These are phyloP conservation scores for Macrosiphum euphorbiae DNA, from an alignment of 2,888 invertebrate species.

Conservation along the genomic window DNA sequence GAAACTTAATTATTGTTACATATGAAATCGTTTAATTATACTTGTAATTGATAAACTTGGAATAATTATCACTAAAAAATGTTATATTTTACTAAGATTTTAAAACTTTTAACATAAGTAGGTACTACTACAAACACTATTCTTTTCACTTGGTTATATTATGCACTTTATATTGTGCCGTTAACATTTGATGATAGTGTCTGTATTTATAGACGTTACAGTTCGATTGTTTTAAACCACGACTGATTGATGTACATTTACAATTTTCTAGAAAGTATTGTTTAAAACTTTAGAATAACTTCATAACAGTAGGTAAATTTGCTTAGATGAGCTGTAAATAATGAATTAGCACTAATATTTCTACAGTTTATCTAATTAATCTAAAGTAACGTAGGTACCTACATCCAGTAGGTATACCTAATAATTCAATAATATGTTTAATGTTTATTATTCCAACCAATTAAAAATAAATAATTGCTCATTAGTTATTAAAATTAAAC, in stretches of 20 bases:
- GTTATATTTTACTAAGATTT: not conserved
- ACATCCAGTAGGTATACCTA: not conserved
- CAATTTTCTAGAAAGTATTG: not conserved
- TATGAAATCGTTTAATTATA: not conserved
- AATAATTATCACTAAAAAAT: not conserved
- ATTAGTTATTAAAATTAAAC: too few relatives aligned
- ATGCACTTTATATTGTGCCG: not conserved
- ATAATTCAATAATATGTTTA: too few relatives aligned
- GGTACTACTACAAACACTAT: not conserved
- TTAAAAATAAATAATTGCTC: too few relatives aligned
- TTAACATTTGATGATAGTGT: not conserved
- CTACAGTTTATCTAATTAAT: not conserved
- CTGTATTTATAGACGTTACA: not conserved
- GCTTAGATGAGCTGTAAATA: not conserved
- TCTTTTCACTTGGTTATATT: not conserved
- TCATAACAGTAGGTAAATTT: not conserved
- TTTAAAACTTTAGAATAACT: not conserved
- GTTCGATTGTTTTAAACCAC: not conserved
- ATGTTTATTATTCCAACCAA: too few relatives aligned
- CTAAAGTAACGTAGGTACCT: not conserved
- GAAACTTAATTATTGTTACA: not conserved
- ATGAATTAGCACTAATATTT: not conserved
- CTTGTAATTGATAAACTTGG: not conserved
- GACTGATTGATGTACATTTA: not conserved
- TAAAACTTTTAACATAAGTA: not conserved